These are phyloP conservation scores for Trissolcus japonicus DNA, from an alignment of 2,888 invertebrate species.

Conservation along the genomic window DNA sequence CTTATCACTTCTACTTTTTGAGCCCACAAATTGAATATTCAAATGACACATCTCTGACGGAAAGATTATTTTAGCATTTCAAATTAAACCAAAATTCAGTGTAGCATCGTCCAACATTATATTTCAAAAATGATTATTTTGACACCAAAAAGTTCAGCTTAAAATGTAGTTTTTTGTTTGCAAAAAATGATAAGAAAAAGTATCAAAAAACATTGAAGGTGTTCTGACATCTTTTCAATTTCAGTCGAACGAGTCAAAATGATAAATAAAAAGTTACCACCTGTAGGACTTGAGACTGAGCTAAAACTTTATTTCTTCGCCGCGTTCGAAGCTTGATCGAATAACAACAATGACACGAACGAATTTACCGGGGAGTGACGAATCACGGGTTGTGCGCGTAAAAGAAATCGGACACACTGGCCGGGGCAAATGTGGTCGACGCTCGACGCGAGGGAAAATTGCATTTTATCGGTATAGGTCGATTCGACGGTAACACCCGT, in stretches of 20 bases:
- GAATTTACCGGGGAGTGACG: conserved; percentile 21
- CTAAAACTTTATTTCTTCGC: not conserved
- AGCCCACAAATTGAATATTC: not conserved
- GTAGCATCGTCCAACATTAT: too few relatives aligned
- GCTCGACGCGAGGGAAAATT: conserved; percentile 40
- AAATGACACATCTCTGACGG: too few relatives aligned
- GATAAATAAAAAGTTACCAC: not conserved
- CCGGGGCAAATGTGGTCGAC: conserved; percentile 25
- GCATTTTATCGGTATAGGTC: conserved; percentile 39
- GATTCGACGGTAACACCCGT: conserved; percentile 19
- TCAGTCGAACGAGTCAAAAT: not conserved
- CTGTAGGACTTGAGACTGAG: not conserved
- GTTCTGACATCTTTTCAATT: not conserved
- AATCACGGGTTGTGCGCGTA: conserved; percentile 11
- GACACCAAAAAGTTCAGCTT: not conserved
- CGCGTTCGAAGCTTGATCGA: conserved; percentile 1
- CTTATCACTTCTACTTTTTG: not conserved
- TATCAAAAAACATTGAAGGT: too few relatives aligned
- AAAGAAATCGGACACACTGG: conserved; percentile 33
- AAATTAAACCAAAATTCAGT: not conserved
- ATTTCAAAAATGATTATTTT: too few relatives aligned
- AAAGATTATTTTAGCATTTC: not conserved
- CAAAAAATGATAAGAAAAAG: too few relatives aligned
- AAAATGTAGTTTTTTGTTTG: not conserved
- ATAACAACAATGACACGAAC: conserved; percentile 13